phyloP scores from a whole-genome alignment of 2,888 invertebrate species.

The Tipula vernalis region DNA sequence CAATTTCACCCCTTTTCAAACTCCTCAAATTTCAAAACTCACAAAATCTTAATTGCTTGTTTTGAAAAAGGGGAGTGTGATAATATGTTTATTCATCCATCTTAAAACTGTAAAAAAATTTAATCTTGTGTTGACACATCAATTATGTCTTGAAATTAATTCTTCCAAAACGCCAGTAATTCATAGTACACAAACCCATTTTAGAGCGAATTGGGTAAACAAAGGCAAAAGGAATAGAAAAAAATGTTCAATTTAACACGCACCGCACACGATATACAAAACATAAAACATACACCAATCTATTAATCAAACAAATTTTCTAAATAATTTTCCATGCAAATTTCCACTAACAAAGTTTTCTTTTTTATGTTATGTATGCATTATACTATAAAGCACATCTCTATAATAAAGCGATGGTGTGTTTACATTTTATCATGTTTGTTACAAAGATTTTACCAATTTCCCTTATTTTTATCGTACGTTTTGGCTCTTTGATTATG shows the following conservation, averaged over 20 bases:
- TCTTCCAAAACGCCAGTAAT: not conserved
- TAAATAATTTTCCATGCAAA: not conserved
- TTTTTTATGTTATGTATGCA: not conserved
- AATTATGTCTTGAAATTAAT: not conserved
- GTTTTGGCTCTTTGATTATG: not conserved
- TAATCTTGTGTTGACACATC: not conserved
- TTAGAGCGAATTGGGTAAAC: not conserved
- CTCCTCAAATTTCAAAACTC: not conserved
- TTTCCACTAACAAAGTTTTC: not conserved
- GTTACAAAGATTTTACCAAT: not conserved
- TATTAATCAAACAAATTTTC: not conserved
- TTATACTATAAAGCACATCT: not conserved
- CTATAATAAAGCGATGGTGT: not conserved
- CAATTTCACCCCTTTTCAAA: not conserved
- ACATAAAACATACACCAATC: not conserved
- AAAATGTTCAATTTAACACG: not conserved
- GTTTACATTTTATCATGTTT: not conserved
- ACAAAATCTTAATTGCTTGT: not conserved
- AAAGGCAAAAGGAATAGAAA: not conserved
- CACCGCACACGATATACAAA: not conserved
- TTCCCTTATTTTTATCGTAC: not conserved
- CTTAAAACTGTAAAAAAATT: not conserved
- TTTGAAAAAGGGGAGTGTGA: not conserved
- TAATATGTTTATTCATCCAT: not conserved
- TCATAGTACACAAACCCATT: not conserved